Base-by-base conservation (phyloP, 2,888 invertebrate species). In the Pachliopta kotzebuea region DNA sequence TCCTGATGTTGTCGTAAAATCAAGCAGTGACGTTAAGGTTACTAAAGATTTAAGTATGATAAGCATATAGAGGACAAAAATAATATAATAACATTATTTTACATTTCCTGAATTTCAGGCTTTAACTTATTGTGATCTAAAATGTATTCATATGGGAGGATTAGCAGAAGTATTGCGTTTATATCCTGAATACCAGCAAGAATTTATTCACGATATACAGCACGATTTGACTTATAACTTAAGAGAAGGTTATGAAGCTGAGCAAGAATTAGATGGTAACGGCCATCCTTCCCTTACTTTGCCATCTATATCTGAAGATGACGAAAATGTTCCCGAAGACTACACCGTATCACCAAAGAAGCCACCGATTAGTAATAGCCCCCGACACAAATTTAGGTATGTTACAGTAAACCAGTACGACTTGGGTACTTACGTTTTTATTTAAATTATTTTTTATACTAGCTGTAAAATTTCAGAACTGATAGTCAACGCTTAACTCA, bases 201-300 rank as follows among this genome's bases (percentile, higher is more conserved):
- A 98, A 83, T 98, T 98, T 83, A 95, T 97, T 58, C 95, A 97
- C 74, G 98, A 98, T 81, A 98, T 98, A 73, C 96, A 97, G 76
- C 98, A 98, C 80, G 98, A 98, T 84, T 93, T 98, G 63, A 98
- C 98, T 0, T 98, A 97, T 87, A 98, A 98, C 85, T 93, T 98
- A 60, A 93, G 98, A 56, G 98, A 98, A 82, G 98, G 98, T 6
- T 98, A 97, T 79, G 97, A 97, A 79, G 96, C 96, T 18, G 97
- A 97, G 91, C 93, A 94, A 81, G 96, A 95, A 76, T 95, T 94
- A 0, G 96, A 96, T 67, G 94, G 94, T 66, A 96, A 95, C 72
- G 96, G 96, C 14, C 93, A 95, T 61, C 96, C 97, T 1, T 95
- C 97, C 2, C 87, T 98, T 70, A 96, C 97, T 0, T 86, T 97